These are phyloP conservation scores for Grammomys surdaster DNA, from an alignment of 2,113 vertebrate genomes.

Conservation along the genomic window DNA sequence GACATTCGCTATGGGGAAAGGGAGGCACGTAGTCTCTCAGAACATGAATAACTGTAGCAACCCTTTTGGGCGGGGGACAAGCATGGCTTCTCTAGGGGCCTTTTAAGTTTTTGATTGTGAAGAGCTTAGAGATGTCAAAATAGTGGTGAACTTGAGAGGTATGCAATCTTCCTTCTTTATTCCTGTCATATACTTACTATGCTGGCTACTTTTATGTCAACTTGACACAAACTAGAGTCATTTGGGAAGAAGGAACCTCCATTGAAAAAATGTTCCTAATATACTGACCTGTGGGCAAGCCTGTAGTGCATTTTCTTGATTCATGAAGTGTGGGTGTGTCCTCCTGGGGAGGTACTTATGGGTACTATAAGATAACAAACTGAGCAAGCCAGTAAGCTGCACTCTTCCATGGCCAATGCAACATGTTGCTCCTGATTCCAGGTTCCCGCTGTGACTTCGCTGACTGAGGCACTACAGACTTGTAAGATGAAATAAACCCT, in stretches of 20 bases:
- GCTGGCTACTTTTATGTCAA: background rate
- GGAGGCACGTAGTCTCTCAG: background rate
- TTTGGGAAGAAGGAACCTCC: background rate
- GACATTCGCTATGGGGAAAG: background rate
- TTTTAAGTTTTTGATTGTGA: slow-evolving; percentile 30
- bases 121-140: background rate
- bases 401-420: background rate
- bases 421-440: background rate
- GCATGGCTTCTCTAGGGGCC: background rate
- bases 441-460: background rate
- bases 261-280: background rate
- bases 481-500: background rate
- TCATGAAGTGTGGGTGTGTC: background rate
- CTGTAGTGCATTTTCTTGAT: background rate
- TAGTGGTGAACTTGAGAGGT: background rate
- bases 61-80: background rate
- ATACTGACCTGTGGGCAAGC: background rate
- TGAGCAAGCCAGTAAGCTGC: background rate
- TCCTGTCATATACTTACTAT: background rate
- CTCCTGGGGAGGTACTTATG: background rate
- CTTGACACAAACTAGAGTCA: background rate
- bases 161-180: background rate
- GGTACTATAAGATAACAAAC: background rate
- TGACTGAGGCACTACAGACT: background rate
- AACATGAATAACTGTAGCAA: background rate